Conservation (phyloP, 1,140 invertebrate species). For the Diprion similis region DNA sequence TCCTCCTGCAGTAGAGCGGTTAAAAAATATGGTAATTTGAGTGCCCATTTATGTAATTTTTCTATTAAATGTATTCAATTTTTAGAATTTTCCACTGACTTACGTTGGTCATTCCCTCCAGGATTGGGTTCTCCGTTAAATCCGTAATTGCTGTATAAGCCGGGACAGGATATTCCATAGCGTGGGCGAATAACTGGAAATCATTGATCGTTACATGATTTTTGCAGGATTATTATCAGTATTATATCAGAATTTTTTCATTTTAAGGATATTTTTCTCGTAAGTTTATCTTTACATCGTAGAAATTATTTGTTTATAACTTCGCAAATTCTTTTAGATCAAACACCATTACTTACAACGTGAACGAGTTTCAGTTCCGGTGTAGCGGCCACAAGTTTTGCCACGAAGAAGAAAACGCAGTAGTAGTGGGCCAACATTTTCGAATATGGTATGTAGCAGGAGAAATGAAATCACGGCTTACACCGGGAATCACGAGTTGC, state of each 20-base stretch:
- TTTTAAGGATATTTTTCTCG: too few species aligned
- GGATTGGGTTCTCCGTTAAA: background rate
- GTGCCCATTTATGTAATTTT: background rate
- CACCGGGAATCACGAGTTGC: too few species aligned
- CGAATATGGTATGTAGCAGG: too few species aligned
- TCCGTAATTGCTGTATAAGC: background rate
- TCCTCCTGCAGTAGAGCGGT: constrained; percentile 31
- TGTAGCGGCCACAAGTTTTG: background rate
- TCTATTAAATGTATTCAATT: background rate
- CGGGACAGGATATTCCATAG: background rate
- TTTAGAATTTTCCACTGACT: background rate
- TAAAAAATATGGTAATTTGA: background rate
- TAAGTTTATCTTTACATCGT: too few species aligned
- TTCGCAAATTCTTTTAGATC: too few species aligned
- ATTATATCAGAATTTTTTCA: too few species aligned
- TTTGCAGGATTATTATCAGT: too few species aligned
- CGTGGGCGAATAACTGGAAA: background rate
- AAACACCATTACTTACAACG: background rate
- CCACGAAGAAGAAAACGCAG: background rate
- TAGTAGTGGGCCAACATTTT: too few species aligned
- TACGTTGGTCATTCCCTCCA: background rate
- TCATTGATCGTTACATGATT: background rate
- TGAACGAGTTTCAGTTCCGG: background rate
- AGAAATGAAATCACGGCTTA: too few species aligned
- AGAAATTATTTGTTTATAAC: too few species aligned